phyloP scores from a whole-genome alignment of 1,140 invertebrate species.

The Zaprionus africanus region DNA sequence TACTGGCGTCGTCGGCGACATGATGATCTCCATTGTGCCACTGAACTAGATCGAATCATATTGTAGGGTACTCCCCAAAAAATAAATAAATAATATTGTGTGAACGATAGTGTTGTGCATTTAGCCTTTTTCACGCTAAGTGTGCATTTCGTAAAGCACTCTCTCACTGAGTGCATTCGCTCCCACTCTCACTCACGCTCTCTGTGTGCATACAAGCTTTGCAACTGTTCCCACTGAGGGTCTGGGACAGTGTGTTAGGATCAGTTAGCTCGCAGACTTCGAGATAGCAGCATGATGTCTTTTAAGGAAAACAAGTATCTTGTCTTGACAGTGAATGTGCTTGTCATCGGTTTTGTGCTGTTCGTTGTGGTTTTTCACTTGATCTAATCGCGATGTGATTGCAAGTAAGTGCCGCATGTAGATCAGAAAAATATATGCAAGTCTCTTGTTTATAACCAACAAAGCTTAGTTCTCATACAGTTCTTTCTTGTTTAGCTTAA shows the following conservation, averaged over 20 bases:
- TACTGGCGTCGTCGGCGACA: background rate
- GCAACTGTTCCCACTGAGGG: background rate
- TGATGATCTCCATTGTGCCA: slow-evolving; percentile 17
- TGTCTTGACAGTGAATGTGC: slow-evolving; percentile 4
- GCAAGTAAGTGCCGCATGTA: background rate
- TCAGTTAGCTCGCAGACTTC: background rate
- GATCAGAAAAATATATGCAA: background rate
- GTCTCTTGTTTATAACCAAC: background rate
- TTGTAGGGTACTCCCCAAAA: background rate
- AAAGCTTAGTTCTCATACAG: background rate
- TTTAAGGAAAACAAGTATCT: slow-evolving; percentile 19
- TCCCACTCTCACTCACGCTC: background rate
- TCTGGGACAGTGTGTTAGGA: background rate
- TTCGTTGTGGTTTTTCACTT: background rate
- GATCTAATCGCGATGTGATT: background rate
- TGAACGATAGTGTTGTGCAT: background rate
- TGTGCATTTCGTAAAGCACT: background rate
- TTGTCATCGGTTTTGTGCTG: background rate
- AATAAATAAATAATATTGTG: background rate
- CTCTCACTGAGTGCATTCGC: background rate
- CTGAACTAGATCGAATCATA: background rate
- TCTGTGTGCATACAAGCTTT: background rate
- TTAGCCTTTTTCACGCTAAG: background rate
- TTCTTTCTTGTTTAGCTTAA: background rate
- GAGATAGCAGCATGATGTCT: slow-evolving; percentile 15